Evolutionary conservation across 2,797 vertebrate species (phyloP).

Genomic region (Uromys caudimaculatus): DNA sequence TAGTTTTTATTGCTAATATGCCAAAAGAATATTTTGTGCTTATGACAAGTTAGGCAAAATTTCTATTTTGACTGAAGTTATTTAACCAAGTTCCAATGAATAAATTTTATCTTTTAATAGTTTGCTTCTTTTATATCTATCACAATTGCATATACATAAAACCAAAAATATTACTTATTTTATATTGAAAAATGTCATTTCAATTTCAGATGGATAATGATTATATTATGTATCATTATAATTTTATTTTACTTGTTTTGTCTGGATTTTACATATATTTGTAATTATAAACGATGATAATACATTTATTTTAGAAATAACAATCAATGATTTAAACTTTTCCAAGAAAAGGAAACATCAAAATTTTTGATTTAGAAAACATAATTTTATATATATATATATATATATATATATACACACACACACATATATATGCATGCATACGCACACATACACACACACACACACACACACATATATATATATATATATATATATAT

Average conservation of each 20-base stretch:
- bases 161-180: neutral
- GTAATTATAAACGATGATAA: neutral
- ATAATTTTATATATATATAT: neutral
- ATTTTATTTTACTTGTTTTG: neutral
- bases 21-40: neutral
- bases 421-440: too few relatives aligned
- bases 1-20: neutral
- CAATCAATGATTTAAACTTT: neutral
- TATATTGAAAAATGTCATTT: neutral
- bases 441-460: too few relatives aligned
- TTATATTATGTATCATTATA: neutral
- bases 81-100: neutral
- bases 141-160: neutral
- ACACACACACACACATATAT: too few relatives aligned
- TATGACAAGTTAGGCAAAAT: neutral
- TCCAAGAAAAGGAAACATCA: neutral
- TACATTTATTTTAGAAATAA: neutral
- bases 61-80: neutral
- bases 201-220: neutral
- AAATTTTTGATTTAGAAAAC: neutral
- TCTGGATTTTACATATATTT: neutral
- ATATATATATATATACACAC: too few relatives aligned
- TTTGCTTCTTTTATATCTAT: neutral
- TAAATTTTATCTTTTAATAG: neutral
- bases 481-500: too few relatives aligned